Percentiles rank a stretch among this genome's conserved stretches.
Conservation (phyloP, 2,888 invertebrate genomes). For the Heliconius cydno region DNA sequence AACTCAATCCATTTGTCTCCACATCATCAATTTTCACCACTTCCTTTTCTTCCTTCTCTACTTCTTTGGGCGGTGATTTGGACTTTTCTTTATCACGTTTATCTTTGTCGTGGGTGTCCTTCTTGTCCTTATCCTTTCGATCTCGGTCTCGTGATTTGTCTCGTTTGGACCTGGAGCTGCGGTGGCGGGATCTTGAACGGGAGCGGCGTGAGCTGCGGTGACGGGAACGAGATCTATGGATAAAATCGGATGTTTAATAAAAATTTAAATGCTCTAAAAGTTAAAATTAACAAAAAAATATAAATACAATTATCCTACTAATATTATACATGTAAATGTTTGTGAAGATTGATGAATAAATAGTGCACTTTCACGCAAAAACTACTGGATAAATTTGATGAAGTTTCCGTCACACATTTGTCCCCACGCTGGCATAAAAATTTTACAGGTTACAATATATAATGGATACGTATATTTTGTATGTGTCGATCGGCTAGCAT, state of each 20-base stretch:
- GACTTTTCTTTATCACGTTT: constrained; percentile 70
- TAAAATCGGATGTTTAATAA: neutral
- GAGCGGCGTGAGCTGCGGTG: constrained; percentile 84
- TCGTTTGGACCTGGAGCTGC: constrained; percentile 80
- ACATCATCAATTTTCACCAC: constrained; percentile 61
- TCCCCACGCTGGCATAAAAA: too few relatives aligned
- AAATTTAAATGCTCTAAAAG: neutral
- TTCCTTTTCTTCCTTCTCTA: constrained; percentile 63
- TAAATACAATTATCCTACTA: too few relatives aligned
- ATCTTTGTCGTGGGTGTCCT: constrained; percentile 61
- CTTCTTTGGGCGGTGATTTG: constrained; percentile 63
- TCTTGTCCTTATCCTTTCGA: constrained; percentile 61
- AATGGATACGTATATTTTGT: too few relatives aligned
- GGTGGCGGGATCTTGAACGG: constrained; percentile 80
- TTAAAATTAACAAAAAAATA: neutral
- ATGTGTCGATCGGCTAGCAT: too few relatives aligned
- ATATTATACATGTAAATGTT: too few relatives aligned
- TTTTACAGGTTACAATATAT: too few relatives aligned
- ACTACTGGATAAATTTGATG: too few relatives aligned
- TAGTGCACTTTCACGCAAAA: too few relatives aligned
- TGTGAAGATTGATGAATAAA: too few relatives aligned
- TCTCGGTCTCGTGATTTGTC: constrained; percentile 73
- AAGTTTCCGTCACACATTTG: too few relatives aligned
- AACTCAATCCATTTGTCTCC: constrained; percentile 66
- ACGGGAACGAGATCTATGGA: constrained; percentile 78